Evolutionary conservation across 2,797 vertebrate species (phyloP), one percentile per base, ranked within the genome.

Genomic region (Bradypodion ventrale): DNA sequence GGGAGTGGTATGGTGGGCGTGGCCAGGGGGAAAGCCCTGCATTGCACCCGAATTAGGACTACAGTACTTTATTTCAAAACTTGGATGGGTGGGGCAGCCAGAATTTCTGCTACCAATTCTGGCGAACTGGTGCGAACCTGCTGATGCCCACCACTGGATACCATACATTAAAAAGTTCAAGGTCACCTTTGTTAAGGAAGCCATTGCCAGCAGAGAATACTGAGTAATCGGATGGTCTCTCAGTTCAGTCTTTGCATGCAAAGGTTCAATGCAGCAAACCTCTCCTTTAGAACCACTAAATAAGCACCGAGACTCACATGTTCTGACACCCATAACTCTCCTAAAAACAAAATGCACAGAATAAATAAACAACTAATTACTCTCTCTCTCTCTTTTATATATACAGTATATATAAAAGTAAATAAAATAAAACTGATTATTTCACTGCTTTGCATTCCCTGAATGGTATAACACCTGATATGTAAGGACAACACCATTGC

Each of bases 201-300:
- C 98, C 98, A 99, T 98, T 69, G 98, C 98, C 93, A 99, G 89
- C 77, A 99, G 96, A 1, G 96, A 98, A 90, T 98, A 98, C 74
- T 98, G 97, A n/a, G 97, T 98, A 92, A 99, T 97, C 40, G 98
- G 97, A 91, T 99, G 98, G 77, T 99, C 98, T 91, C 96, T 97
- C 87, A 98, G 95, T 69, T 99, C 98, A 8, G 94, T 92, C 85
- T 97, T 98, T 19, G 97, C 96, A 29, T 97, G 97, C 5, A 99
- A 89, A 0, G 98, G 98, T 84, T 99, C 98, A 35, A 99, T 96
- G 56, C 98, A 98, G 94, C 98, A 99, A 85, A 99, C 98, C 72
- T 99, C 98, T 15, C 98, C 98, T 94, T 99, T 99, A 15, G 98
- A 99, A 63, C 98, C 98, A 70, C 98, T 99, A 94, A 99, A 99